A percentile compares a stretch with the other conserved stretches of the same genome.
Evolutionary conservation across 35 echinoderm and acorn worm genomes (phyloP).

Genomic region (Lytechinus pictus): DNA sequence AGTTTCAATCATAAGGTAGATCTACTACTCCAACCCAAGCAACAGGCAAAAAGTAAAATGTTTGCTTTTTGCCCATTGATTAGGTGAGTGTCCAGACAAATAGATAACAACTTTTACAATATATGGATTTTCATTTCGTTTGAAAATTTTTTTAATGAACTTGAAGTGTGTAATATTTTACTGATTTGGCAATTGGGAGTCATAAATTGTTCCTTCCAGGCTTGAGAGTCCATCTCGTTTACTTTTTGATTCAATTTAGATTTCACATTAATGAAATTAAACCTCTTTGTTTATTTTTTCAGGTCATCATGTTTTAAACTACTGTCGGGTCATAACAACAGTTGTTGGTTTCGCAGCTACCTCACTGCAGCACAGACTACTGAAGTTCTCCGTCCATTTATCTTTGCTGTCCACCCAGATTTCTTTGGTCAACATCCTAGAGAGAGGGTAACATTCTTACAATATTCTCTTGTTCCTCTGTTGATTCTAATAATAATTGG

Average conservation of each 20-base stretch:
- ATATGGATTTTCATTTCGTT: too few relatives aligned
- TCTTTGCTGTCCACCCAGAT: constrained; percentile 96
- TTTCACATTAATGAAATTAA: too few relatives aligned
- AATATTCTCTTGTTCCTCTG: not conserved
- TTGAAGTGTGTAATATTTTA: too few relatives aligned
- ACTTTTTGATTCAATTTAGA: too few relatives aligned
- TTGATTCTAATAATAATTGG: not conserved
- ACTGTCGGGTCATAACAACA: not conserved
- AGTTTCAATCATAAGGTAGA: not conserved
- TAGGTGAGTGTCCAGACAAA: not conserved
- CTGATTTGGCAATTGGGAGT: too few relatives aligned
- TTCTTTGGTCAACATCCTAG: constrained; percentile 96
- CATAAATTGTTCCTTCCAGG: too few relatives aligned
- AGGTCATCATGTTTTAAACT: not conserved
- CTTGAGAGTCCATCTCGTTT: too few relatives aligned
- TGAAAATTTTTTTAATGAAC: too few relatives aligned
- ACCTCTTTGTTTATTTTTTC: not conserved
- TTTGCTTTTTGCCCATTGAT: not conserved
- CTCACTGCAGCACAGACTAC: constrained; percentile 80
- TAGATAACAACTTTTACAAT: too few relatives aligned
- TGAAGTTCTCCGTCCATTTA: constrained; percentile 82
- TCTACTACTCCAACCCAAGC: not conserved
- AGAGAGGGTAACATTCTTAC: constrained; percentile 72
- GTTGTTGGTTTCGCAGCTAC: not conserved
- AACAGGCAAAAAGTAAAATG: not conserved